Conservation (phyloP, 2,888 invertebrate species). For the Pedicia rivosa region DNA sequence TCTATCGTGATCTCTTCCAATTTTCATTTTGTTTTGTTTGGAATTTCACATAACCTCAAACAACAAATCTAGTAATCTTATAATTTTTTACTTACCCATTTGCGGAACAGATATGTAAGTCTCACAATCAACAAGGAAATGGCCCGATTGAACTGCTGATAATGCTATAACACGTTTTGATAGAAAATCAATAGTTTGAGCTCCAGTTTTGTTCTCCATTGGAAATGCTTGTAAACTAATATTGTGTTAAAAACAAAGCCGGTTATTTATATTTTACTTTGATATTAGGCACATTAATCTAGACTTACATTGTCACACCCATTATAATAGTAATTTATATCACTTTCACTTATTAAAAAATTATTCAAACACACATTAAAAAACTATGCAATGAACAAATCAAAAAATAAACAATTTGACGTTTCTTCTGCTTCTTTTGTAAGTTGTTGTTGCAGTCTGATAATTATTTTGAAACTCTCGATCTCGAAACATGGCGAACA, state of each 20-base stretch:
- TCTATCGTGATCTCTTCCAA: too few species aligned
- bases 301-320: conserved; percentile 11
- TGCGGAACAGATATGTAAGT: conserved; percentile 65
- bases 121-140: conserved; percentile 89
- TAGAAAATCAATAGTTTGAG: conserved; percentile 72
- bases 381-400: too few species aligned
- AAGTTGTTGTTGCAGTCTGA: not conserved
- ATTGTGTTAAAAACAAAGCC: not conserved
- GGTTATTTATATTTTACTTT: not conserved
- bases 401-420: not conserved
- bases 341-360: too few species aligned
- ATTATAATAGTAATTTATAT: too few species aligned
- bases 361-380: too few species aligned
- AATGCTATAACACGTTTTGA: conserved; percentile 71
- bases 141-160: conserved; percentile 76
- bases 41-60: too few species aligned
- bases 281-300: not conserved
- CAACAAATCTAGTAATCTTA: too few species aligned
- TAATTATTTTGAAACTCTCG: too few species aligned
- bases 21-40: too few species aligned
- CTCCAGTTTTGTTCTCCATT: conserved; percentile 78
- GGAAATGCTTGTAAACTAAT: conserved; percentile 68
- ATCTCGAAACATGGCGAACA: too few species aligned
- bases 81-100: not conserved
- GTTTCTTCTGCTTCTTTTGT: not conserved